These are phyloP conservation scores for Prunella himalayana DNA, from an alignment of 2,113 vertebrate genomes.

Conservation along the genomic window DNA sequence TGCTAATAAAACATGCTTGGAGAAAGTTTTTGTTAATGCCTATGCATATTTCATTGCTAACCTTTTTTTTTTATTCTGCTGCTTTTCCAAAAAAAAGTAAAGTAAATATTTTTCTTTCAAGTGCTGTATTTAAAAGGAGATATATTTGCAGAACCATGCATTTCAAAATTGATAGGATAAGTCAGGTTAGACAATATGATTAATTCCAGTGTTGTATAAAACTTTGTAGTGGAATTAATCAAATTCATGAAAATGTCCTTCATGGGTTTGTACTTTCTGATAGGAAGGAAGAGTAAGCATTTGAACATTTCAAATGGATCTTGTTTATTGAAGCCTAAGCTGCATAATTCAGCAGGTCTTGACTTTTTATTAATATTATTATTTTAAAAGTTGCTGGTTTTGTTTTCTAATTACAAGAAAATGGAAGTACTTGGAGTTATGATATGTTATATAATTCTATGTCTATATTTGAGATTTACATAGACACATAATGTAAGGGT, in stretches of 20 bases:
- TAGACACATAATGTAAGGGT: rapidly evolving
- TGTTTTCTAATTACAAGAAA: not conserved
- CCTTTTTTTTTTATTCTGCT: not conserved
- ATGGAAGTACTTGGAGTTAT: not conserved
- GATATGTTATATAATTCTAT: not conserved
- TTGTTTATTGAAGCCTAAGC: not conserved
- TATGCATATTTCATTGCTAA: constrained; percentile 24
- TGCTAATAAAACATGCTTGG: not conserved
- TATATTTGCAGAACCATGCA: not conserved
- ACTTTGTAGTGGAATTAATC: not conserved
- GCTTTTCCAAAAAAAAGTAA: not conserved
- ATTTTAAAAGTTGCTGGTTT: not conserved
- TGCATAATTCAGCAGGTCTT: not conserved
- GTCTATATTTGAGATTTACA: not conserved
- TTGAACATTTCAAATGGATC: not conserved
- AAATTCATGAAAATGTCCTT: not conserved
- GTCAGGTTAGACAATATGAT: not conserved
- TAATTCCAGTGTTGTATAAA: not conserved
- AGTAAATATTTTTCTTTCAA: constrained; percentile 3
- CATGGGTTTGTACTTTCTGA: not conserved
- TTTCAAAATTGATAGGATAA: not conserved
- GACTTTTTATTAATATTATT: not conserved
- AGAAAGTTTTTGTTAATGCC: constrained; percentile 1
- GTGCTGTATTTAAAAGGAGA: not conserved
- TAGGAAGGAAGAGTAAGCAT: not conserved